Percentiles rank a stretch among this genome's conserved stretches.
Conservation (phyloP, 2,888 invertebrate species). For the Periphyllus acericola region DNA sequence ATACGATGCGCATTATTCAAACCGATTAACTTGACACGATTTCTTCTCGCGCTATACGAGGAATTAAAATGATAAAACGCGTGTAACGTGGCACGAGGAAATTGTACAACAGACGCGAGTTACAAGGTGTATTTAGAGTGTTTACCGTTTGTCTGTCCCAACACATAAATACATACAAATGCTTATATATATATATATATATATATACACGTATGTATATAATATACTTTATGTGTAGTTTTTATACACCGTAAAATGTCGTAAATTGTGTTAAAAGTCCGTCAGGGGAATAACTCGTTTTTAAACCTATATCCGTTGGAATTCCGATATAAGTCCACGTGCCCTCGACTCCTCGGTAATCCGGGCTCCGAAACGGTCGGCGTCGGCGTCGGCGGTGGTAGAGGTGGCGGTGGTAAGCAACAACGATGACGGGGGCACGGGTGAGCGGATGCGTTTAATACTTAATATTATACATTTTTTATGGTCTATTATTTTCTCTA, state of each 20-base stretch:
- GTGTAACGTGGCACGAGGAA: not conserved
- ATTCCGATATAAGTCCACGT: conserved; percentile 38
- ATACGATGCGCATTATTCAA: not conserved
- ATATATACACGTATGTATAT: not conserved
- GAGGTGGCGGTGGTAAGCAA: not conserved
- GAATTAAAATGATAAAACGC: conserved; percentile 34
- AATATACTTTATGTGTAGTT: not conserved
- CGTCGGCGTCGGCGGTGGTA: not conserved
- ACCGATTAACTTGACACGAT: not conserved
- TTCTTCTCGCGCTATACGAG: not conserved
- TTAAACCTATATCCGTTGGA: conserved; percentile 44
- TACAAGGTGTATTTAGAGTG: not conserved
- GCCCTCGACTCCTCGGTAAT: conserved; percentile 33
- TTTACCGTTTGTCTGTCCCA: not conserved
- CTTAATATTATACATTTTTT: conserved; percentile 56
- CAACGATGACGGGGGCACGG: not conserved
- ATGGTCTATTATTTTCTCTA: conserved; percentile 57
- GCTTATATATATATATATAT: not conserved
- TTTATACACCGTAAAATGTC: conserved; percentile 17
- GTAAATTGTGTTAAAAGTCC: conserved; percentile 55
- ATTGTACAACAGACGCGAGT: not conserved
- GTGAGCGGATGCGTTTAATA: conserved; percentile 42
- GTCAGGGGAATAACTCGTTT: conserved; percentile 51
- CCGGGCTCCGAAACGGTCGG: conserved; percentile 1
- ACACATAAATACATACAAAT: not conserved